These are phyloP conservation scores for Ormyrus pomaceus DNA, from an alignment of 2,888 invertebrate species.

Conservation along the genomic window DNA sequence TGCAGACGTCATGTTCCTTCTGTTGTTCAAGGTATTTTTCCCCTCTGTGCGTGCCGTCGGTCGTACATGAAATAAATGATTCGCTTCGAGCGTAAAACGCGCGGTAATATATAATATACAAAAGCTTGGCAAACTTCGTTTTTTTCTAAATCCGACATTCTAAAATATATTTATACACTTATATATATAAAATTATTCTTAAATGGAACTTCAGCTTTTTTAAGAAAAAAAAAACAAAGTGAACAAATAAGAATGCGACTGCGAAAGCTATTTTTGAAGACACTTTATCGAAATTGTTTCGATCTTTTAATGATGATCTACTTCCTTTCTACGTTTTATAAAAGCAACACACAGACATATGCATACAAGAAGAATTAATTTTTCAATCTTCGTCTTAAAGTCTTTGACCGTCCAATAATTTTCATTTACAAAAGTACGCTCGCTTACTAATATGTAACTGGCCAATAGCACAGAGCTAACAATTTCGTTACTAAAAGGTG, in stretches of 20 bases:
- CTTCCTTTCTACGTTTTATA: constrained; percentile 48
- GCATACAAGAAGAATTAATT: constrained; percentile 35
- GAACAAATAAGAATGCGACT: constrained; percentile 43
- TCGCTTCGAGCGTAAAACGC: constrained; percentile 23
- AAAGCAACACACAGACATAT: constrained; percentile 8
- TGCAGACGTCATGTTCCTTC: constrained; percentile 48
- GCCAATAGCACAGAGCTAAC: constrained; percentile 25
- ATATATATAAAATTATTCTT: constrained; percentile 47
- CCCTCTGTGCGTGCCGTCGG: constrained; percentile 49
- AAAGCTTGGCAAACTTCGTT: constrained; percentile 48
- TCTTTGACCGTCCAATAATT: constrained; percentile 52
- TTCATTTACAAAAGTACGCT: constrained; percentile 37
- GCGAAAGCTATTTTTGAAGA: constrained; percentile 53
- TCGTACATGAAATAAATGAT: constrained; percentile 28
- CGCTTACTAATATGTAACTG: constrained; percentile 21
- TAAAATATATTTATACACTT: constrained; percentile 51
- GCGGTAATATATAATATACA: constrained; percentile 1
- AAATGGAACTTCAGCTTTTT: constrained; percentile 46
- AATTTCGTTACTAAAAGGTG: constrained; percentile 40
- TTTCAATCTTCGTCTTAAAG: constrained; percentile 34
- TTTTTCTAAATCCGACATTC: constrained; percentile 42
- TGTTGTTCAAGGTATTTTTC: constrained; percentile 49
- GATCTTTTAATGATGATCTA: constrained; percentile 41
- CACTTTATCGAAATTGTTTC: constrained; percentile 50
- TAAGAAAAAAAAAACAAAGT: constrained; percentile 40